A percentile compares a stretch with the other conserved stretches of the same genome.
Conservation (phyloP, 2,113 vertebrate species). For the Butorides virescens region DNA sequence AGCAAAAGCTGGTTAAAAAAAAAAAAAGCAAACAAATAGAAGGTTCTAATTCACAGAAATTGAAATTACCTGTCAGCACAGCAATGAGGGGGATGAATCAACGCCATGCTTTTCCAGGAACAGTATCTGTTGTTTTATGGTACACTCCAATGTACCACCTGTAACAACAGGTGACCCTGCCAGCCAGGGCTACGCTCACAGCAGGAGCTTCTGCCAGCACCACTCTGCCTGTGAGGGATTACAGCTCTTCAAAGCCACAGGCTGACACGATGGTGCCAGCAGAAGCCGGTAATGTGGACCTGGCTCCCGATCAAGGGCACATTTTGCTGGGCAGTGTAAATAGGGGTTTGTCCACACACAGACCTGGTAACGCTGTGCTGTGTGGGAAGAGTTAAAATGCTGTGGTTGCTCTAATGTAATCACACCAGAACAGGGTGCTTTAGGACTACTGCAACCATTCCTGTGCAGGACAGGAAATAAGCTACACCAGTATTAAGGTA, state of each 20-base stretch:
- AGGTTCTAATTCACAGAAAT: background rate
- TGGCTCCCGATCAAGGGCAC: slow-evolving; percentile 12
- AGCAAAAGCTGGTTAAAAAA: background rate
- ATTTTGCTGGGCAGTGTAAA: background rate
- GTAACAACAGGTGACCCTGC: background rate
- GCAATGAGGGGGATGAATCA: background rate
- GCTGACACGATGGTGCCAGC: background rate
- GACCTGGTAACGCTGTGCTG: background rate
- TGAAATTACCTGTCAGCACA: background rate
- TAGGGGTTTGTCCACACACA: background rate
- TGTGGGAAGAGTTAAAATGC: slow-evolving; percentile 7
- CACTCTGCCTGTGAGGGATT: background rate
- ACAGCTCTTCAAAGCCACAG: slow-evolving; percentile 1
- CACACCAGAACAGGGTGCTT: background rate
- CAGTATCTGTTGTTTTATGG: background rate
- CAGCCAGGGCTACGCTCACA: background rate
- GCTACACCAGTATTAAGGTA: background rate
- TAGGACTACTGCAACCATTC: background rate
- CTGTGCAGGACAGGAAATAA: background rate
- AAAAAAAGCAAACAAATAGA: background rate
- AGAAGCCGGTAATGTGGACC: background rate
- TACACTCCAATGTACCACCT: background rate
- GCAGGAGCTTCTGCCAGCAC: slow-evolving; percentile 9
- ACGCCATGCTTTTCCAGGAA: background rate
- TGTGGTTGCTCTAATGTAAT: background rate